Percentiles rank a stretch among this genome's conserved stretches.
phyloP scores from a whole-genome alignment of 2,113 vertebrate genomes.

The Lophotis ruficrista region DNA sequence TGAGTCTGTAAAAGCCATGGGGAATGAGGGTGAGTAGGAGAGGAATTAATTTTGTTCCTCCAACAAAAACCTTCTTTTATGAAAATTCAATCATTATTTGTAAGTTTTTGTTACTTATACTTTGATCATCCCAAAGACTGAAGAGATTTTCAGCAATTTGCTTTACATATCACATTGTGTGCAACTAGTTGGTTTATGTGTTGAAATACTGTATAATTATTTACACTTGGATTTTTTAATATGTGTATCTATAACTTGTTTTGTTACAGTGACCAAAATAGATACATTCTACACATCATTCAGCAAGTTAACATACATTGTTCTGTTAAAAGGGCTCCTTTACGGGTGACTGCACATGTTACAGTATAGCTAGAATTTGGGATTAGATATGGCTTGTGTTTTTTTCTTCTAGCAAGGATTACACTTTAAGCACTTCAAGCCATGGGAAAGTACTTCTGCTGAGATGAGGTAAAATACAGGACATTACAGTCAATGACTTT shows the following conservation, averaged over 20 bases:
- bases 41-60: background rate
- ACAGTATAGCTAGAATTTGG: conserved; percentile 26
- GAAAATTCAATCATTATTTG: conserved; percentile 55
- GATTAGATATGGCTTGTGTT: conserved; percentile 29
- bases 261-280: conserved; percentile 4
- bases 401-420: background rate
- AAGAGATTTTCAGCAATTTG: conserved; percentile 52
- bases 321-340: conserved; percentile 74
- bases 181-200: conserved; percentile 17
- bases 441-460: background rate
- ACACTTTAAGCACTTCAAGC: conserved; percentile 15
- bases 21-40: background rate
- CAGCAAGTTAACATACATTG: background rate
- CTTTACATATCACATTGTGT: conserved; percentile 12
- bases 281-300: background rate
- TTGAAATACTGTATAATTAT: conserved; percentile 20
- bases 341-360: conserved; percentile 6
- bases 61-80: conserved; percentile 50
- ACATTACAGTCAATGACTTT: background rate
- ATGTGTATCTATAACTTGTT: background rate
- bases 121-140: conserved; percentile 75
- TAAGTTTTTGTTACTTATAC: conserved; percentile 28
- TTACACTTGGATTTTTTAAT: conserved; percentile 33
- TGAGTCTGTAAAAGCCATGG: background rate
- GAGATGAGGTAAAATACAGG: background rate